Base-by-base conservation (phyloP, 2,113 vertebrate species). In the Microtus montanus region DNA sequence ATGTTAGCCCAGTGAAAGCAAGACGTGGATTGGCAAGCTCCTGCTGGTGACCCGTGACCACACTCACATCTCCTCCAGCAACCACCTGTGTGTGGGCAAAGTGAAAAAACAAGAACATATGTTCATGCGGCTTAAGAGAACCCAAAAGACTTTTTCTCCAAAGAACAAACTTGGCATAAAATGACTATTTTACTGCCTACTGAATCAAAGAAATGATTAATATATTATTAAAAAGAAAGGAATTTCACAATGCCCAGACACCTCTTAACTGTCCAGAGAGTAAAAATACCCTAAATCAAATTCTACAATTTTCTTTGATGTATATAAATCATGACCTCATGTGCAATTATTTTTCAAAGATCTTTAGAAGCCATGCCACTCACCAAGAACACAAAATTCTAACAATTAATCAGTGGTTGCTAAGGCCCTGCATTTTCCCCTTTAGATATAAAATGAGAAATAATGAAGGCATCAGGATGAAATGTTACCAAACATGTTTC, bases 31-130 rank as follows among this genome's bases (percentile, higher is more conserved):
- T 93, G 26, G 98, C 90, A 14, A 98, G 98, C 92, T 99, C 99
- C 93, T 98, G 98, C 63, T 99, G 98, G 10, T 99, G 98, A 19
- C 99, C 98, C 0, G 99, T 99, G 97, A 99, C 73, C 90, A 99
- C 99, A 24, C 99, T 99, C 86, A 99, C 98, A 91, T 99, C 99
- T 52, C 99, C 99, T 22, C 99, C 99, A 70, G 99, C 99, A 33
- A 99, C 98, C 80, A 99, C 99, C 99, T 99, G 92, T 86, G 74
- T 0, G 91, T 6, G 63, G 95, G 85, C 93, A 7, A 71, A 93
- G 30, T 13, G 70, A 28, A 89, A 70, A 35, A 35, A 95, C 24
- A 11, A 63, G 44, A 95, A 88, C 3, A 93, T 47, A 89, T 11
- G 54, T 1, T 88, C n/a, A 94, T 35, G 26, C 44, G 30, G 47